Percentiles rank a stretch among this genome's conserved stretches.
phyloP scores from a whole-genome alignment of 2,888 invertebrate species.

The Orchesella flavescens region DNA sequence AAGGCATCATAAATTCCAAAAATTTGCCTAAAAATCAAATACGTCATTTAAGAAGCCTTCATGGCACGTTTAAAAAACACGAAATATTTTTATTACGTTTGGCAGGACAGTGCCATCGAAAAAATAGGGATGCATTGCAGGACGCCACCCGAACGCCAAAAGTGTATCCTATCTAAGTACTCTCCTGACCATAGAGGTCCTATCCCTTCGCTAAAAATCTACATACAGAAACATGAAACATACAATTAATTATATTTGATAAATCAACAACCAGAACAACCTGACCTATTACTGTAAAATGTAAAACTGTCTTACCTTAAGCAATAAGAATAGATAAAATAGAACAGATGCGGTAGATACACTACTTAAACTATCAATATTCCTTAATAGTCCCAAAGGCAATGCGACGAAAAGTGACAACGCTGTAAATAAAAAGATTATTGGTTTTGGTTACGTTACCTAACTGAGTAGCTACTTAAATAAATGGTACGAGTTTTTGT shows the following conservation, averaged over 20 bases:
- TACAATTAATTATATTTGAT: not conserved
- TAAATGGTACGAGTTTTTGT: no score
- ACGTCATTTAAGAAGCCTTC: not conserved
- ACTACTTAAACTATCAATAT: constrained; percentile 90
- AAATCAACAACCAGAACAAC: no score
- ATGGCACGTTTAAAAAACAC: no score
- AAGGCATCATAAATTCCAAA: constrained; percentile 95
- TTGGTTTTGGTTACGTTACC: no score
- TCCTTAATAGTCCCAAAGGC: constrained; percentile 89
- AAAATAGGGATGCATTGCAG: constrained; percentile 96
- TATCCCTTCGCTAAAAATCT: constrained; percentile 87
- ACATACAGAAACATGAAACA: constrained; percentile 68
- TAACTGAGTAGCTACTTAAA: no score
- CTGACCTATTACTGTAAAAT: no score
- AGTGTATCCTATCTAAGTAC: constrained; percentile 83
- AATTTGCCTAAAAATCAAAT: constrained; percentile 80
- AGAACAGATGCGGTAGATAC: constrained; percentile 92
- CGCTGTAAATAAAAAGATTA: constrained; percentile 71
- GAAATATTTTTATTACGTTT: constrained; percentile 80
- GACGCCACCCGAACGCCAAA: constrained; percentile 89
- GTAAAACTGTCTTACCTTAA: constrained; percentile 89
- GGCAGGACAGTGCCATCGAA: constrained; percentile 96
- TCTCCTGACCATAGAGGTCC: constrained; percentile 83
- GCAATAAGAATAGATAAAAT: constrained; percentile 91
- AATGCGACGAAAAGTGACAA: constrained; percentile 87